phyloP scores from a whole-genome alignment of 2,888 invertebrate species.

The Glomeris marginata region DNA sequence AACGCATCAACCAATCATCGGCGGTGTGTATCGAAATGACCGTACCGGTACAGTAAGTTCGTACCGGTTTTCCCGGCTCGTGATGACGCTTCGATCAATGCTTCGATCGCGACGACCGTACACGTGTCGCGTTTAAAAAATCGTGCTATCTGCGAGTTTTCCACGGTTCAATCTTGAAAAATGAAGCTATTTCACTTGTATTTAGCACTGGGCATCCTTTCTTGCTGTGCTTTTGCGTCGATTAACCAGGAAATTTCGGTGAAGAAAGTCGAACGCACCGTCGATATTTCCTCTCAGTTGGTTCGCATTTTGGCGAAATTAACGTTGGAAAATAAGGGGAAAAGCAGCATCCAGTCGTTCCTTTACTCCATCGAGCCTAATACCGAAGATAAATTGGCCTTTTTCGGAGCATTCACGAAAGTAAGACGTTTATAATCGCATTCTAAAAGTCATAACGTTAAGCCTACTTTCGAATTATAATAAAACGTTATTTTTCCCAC shows the following conservation, averaged over 20 bases:
- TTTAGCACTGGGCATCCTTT: background rate
- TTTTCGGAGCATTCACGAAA: slow-evolving; percentile 42
- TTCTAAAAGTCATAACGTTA: background rate
- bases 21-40: too few relatives aligned
- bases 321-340: slow-evolving; percentile 67
- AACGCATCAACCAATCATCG: too few relatives aligned
- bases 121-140: too few relatives aligned
- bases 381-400: slow-evolving; percentile 50
- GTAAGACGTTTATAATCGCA: slow-evolving; percentile 3
- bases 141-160: too few relatives aligned
- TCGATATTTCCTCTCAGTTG: slow-evolving; percentile 77
- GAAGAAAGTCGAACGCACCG: slow-evolving; percentile 61
- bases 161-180: too few relatives aligned
- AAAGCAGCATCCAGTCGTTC: slow-evolving; percentile 51
- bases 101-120: too few relatives aligned
- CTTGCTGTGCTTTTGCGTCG: background rate
- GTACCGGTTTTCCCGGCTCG: too few relatives aligned
- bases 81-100: too few relatives aligned
- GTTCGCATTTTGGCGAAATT: slow-evolving; percentile 67
- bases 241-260: slow-evolving; percentile 25
- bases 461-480: too few relatives aligned
- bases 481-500: background rate
- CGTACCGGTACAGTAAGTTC: too few relatives aligned
- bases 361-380: slow-evolving; percentile 52
- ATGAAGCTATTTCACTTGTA: too few relatives aligned